phyloP scores from a whole-genome alignment of 2,888 invertebrate species.

The Drosophila mercatorum region DNA sequence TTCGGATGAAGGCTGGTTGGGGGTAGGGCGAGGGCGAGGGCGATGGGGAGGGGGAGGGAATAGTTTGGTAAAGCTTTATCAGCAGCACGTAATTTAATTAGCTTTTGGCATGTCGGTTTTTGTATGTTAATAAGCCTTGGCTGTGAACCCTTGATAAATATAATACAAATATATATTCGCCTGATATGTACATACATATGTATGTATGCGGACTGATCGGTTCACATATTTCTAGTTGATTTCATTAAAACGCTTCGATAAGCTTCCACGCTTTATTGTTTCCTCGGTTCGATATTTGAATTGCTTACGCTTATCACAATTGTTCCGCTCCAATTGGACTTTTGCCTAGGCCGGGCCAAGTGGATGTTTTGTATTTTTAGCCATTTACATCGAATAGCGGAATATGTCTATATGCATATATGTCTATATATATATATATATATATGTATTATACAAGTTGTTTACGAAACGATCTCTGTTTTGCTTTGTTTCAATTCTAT shows the following conservation, averaged over 20 bases:
- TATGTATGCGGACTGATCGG: background rate
- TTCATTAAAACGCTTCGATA: conserved; percentile 19
- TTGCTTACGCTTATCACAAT: conserved; percentile 30
- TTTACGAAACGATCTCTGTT: background rate
- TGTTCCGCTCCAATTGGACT: conserved; percentile 16
- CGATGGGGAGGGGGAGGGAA: too few species aligned
- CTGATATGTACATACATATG: background rate
- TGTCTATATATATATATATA: background rate
- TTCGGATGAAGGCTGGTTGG: background rate
- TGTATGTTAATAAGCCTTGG: conserved; percentile 8
- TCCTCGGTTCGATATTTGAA: conserved; percentile 26
- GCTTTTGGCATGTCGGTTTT: background rate
- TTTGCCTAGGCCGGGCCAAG: background rate
- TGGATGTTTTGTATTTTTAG: conserved; percentile 11
- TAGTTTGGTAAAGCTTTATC: conserved; percentile 7
- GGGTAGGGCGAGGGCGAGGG: background rate
- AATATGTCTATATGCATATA: background rate
- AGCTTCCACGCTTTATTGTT: conserved; percentile 25
- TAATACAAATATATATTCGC: background rate
- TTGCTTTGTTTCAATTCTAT: background rate
- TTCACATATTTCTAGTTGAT: conserved; percentile 5
- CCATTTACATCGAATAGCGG: conserved; percentile 5
- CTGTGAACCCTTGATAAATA: conserved; percentile 12
- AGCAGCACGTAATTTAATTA: conserved; percentile 2
- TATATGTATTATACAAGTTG: background rate